Conservation (phyloP, 1,140 invertebrate species). For the Heliconius melpomene region DNA sequence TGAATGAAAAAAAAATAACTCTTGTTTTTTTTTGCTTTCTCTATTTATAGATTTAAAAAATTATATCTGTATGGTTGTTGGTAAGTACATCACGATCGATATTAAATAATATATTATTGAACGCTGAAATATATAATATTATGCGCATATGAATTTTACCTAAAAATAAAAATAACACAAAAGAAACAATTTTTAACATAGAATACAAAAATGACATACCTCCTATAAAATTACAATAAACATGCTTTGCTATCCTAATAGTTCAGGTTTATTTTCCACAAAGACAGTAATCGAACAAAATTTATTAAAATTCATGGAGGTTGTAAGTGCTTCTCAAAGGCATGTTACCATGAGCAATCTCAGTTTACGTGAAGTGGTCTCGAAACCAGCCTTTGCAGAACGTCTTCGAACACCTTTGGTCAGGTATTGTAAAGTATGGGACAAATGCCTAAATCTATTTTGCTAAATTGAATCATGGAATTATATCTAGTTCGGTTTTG, state of each 20-base stretch:
- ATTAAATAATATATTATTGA: too few relatives aligned
- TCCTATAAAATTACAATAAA: too few relatives aligned
- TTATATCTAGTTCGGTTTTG: background rate
- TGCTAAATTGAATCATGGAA: background rate
- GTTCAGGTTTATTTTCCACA: background rate
- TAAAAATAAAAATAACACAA: too few relatives aligned
- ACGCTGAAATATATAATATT: too few relatives aligned
- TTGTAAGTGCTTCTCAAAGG: constrained; percentile 26
- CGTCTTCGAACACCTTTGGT: constrained; percentile 19
- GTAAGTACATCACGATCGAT: too few relatives aligned
- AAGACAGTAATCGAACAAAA: background rate
- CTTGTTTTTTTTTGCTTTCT: too few relatives aligned
- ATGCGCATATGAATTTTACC: too few relatives aligned
- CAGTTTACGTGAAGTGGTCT: constrained; percentile 36
- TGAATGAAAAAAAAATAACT: too few relatives aligned
- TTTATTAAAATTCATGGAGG: constrained; percentile 35
- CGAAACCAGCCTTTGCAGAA: constrained; percentile 28
- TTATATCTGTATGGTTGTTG: too few relatives aligned
- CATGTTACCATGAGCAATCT: constrained; percentile 32
- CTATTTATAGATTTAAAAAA: too few relatives aligned
- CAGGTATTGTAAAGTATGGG: constrained; percentile 13
- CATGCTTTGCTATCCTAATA: background rate
- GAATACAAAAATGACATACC: too few relatives aligned
- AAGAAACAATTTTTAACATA: too few relatives aligned
- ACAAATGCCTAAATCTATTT: background rate